Evolutionary conservation across 2,888 invertebrate species (phyloP).

Genomic region (Eutolmus rufibarbis): DNA sequence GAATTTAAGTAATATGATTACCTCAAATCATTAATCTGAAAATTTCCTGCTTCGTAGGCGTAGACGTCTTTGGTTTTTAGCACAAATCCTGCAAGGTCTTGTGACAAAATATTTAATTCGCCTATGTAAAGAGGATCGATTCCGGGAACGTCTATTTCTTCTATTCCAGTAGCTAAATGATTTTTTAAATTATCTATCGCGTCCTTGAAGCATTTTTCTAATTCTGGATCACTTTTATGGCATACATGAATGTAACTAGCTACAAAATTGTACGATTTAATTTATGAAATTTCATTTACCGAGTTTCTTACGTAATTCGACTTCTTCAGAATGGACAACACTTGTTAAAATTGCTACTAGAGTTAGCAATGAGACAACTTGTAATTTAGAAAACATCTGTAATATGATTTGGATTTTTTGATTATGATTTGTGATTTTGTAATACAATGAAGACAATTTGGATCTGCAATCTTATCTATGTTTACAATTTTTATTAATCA

Average conservation of each 20-base stretch:
- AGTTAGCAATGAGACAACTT: not conserved
- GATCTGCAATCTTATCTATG: not conserved
- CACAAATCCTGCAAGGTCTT: not conserved
- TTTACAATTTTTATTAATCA: too few species aligned
- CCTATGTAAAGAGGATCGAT: slow-evolving; percentile 68
- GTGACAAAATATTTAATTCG: slow-evolving; percentile 34
- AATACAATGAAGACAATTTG: not conserved
- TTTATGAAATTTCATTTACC: not conserved
- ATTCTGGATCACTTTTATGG: slow-evolving; percentile 67
- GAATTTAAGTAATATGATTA: not conserved
- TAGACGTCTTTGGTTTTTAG: not conserved
- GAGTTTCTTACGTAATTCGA: not conserved
- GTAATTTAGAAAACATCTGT: not conserved
- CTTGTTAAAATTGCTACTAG: not conserved
- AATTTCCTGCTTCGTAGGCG: not conserved
- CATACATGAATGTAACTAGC: slow-evolving; percentile 74
- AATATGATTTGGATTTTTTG: not conserved
- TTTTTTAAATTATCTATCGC: slow-evolving; percentile 69
- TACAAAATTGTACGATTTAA: slow-evolving; percentile 59
- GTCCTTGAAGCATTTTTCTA: slow-evolving; percentile 70
- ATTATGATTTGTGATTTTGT: not conserved
- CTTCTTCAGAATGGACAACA: not conserved
- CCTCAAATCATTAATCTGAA: slow-evolving; percentile 58
- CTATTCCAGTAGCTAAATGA: slow-evolving; percentile 70
- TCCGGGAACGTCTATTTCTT: slow-evolving; percentile 72